phyloP scores from a whole-genome alignment of 2,797 vertebrate species.

The Petrocephalus sullivani region DNA sequence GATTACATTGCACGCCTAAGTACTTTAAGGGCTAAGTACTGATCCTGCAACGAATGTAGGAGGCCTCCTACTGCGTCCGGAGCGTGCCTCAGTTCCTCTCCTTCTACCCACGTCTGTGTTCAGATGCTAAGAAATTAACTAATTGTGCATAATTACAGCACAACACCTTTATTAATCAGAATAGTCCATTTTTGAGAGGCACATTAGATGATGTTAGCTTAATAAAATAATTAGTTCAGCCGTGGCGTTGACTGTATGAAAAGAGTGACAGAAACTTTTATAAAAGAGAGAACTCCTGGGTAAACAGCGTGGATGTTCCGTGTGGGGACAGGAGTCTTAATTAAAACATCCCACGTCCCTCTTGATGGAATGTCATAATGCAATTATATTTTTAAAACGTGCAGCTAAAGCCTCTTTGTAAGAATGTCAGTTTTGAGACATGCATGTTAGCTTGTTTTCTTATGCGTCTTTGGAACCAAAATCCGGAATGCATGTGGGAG shows the following conservation, averaged over 20 bases:
- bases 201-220: conserved; percentile 64
- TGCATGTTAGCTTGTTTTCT: background rate
- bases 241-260: conserved; percentile 33
- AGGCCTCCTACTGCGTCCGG: background rate
- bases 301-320: background rate
- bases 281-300: conserved; percentile 29
- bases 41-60: background rate
- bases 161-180: conserved; percentile 62
- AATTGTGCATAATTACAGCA: conserved; percentile 66
- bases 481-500: background rate
- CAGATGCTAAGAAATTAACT: conserved; percentile 70
- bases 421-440: background rate
- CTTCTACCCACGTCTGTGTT: conserved; percentile 20
- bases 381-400: background rate
- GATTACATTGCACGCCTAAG: background rate
- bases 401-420: background rate
- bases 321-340: background rate
- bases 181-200: conserved; percentile 58
- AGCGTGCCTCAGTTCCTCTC: background rate
- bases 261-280: conserved; percentile 42
- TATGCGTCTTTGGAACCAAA: background rate
- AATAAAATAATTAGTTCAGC: conserved; percentile 63
- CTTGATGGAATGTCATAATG: background rate
- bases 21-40: background rate
- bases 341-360: background rate